Evolutionary conservation across 2,797 vertebrate genomes (phyloP).

Genomic region (Pantherophis vulpinus): DNA sequence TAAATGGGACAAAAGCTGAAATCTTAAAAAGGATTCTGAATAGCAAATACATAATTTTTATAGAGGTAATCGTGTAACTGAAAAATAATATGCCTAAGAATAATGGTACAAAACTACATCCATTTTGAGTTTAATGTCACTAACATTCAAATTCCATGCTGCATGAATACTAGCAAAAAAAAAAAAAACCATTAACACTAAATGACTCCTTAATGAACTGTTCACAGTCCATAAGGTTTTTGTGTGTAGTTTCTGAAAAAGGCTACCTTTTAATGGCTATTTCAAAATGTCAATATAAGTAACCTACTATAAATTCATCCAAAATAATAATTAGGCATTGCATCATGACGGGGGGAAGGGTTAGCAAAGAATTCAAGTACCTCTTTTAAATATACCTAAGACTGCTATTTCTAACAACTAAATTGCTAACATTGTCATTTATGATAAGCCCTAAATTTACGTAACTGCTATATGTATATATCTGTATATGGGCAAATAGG

Average conservation of each 20-base stretch:
- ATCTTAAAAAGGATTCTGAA: background rate
- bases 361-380: background rate
- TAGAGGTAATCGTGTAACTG: background rate
- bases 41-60: background rate
- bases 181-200: background rate
- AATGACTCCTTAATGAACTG: background rate
- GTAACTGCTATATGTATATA: background rate
- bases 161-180: background rate
- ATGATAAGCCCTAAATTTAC: background rate
- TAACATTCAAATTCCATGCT: background rate
- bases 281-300: background rate
- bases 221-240: background rate
- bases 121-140: background rate
- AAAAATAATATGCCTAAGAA: background rate
- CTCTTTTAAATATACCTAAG: slow-evolving; percentile 13
- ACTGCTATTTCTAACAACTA: background rate
- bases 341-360: background rate
- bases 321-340: background rate
- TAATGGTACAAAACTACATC: background rate
- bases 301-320: background rate
- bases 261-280: background rate
- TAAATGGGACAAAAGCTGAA: background rate
- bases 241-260: background rate
- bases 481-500: background rate
- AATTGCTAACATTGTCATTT: background rate